phyloP scores from a whole-genome alignment of 92 coral and sea anemone species.

The Epizoanthus stellaris region DNA sequence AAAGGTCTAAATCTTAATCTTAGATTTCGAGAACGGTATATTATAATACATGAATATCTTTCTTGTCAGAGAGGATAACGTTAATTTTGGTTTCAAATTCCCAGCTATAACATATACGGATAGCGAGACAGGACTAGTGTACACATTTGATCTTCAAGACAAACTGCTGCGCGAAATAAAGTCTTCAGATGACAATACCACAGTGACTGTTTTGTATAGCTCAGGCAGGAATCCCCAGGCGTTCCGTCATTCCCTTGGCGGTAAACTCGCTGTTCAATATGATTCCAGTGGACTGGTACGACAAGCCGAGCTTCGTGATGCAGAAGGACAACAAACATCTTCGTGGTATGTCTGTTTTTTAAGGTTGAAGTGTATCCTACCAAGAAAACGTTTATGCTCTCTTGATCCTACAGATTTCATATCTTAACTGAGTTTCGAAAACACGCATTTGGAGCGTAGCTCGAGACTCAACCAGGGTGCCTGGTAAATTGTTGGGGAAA shows the following conservation, averaged over 20 bases:
- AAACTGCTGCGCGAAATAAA: constrained; percentile 21
- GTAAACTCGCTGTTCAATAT: constrained; percentile 25
- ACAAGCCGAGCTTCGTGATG: constrained; percentile 10
- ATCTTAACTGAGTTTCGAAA: no score
- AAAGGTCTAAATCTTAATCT: not conserved
- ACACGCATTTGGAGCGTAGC: no score
- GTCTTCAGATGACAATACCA: constrained; percentile 8
- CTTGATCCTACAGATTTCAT: no score
- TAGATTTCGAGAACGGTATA: not conserved
- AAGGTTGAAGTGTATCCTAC: no score
- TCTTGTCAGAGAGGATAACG: not conserved
- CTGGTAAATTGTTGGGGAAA: no score
- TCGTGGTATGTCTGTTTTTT: constrained; percentile 9
- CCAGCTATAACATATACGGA: constrained; percentile 14
- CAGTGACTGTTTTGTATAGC: constrained; percentile 7
- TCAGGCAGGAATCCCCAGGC: not conserved
- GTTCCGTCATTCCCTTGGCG: constrained; percentile 27
- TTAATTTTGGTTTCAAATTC: not conserved
- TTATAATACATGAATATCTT: not conserved
- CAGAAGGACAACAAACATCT: constrained; percentile 12
- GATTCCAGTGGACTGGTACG: constrained; percentile 21
- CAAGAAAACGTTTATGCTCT: no score
- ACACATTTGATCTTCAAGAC: constrained; percentile 8
- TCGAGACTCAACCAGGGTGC: no score
- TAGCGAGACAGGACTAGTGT: constrained; percentile 11